Conservation (phyloP, 2,113 vertebrate genomes). For the Montifringilla adamsi region DNA sequence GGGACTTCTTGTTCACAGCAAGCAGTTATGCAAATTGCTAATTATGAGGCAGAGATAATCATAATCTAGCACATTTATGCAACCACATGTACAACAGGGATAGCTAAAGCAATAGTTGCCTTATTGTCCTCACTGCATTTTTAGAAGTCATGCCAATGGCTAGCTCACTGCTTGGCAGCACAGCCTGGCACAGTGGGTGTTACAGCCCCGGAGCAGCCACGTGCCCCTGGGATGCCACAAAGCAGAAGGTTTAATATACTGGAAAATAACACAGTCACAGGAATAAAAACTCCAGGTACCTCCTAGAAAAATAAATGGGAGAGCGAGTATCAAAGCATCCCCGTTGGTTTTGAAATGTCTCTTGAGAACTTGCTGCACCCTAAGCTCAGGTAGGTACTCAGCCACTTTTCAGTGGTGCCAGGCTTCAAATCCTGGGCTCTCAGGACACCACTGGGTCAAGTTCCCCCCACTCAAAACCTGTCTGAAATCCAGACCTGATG, state of each 20-base stretch:
- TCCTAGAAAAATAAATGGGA: background rate
- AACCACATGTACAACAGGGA: constrained; percentile 51
- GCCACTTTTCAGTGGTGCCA: background rate
- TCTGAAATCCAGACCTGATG: background rate
- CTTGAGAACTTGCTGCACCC: background rate
- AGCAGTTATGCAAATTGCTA: constrained; percentile 77
- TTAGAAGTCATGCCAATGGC: background rate
- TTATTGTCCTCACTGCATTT: constrained; percentile 45
- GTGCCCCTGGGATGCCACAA: background rate
- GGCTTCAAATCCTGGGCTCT: background rate
- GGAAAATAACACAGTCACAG: background rate
- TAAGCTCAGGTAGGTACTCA: background rate
- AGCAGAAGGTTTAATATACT: background rate
- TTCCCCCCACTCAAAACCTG: background rate
- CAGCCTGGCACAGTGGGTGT: background rate
- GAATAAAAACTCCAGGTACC: background rate
- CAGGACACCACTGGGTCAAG: background rate
- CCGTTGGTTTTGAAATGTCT: background rate
- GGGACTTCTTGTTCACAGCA: constrained; percentile 66
- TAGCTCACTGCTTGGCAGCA: background rate
- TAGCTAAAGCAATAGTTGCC: constrained; percentile 55
- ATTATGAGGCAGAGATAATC: constrained; percentile 74
- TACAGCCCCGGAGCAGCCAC: background rate
- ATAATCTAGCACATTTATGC: constrained; percentile 72
- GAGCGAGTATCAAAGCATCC: background rate